Evolutionary conservation across 2,113 vertebrate species (phyloP), one percentile per base, ranked within the genome.

Genomic region (Rhodinocichla rosea): DNA sequence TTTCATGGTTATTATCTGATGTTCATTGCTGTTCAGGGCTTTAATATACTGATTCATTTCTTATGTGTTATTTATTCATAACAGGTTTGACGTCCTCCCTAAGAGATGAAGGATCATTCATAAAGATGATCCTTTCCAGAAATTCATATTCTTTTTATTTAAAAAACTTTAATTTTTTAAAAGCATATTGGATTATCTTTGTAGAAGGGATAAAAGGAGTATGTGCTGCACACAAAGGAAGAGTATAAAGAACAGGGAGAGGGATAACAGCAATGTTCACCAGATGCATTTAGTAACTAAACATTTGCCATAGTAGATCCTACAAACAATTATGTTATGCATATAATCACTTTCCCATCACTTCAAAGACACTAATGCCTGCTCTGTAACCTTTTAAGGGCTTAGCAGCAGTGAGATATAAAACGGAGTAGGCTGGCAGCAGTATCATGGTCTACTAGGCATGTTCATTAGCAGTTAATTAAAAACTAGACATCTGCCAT

Each of bases 381-480:
- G 91, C 89, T 97, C 95, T 96, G 93, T 96, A 97, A 97, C 96
- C 97, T 97, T 96, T 95, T 93, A 97, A 98, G 93, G 92, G 96
- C 89, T 93, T 71, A 33, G 90, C 87, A 97, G 87, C 73, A 95
- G 82, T 47, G 39, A 94, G 89, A 96, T 92, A 97, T 93, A 96
- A 98, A 98, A 94, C 2, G 11, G 82, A 94, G 28, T 92, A 95
- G 93, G 87, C 23, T 95, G 95, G 97, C 94, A 97, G 95, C 40
- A 50, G 88, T 83, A 67, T 64, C 96, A 95, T 26, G 85, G 97
- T 97, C 97, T 95, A 93, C 96, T 91, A 96, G 91, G 92, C 95
- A 97, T 90, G 96, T 96, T 98, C 97, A 98, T 98, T 98, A 98
- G 95, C 86, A 94, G 96, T 97, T 98, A 98, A 98, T 98, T 98